Conservation (phyloP, 92 coral and sea anemone species). For the Umimayanthus kanabou region DNA sequence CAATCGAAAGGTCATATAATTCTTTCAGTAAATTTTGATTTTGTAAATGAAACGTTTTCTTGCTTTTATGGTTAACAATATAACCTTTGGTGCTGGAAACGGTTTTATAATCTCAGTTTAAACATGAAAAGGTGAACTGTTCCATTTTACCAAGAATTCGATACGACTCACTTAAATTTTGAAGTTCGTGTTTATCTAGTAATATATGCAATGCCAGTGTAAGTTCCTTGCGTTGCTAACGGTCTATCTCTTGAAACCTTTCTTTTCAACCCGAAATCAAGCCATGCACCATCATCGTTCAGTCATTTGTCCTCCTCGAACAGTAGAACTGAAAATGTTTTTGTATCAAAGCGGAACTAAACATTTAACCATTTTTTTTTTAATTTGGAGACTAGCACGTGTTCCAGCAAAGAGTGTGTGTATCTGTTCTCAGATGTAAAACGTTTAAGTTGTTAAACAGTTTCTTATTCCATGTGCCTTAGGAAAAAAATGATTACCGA, state of each 20-base stretch:
- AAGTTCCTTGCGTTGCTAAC: too few species aligned
- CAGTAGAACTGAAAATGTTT: neutral
- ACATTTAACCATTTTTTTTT: neutral
- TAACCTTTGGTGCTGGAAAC: neutral
- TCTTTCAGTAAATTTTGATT: neutral
- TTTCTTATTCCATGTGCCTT: neutral
- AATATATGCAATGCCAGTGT: too few species aligned
- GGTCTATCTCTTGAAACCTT: too few species aligned
- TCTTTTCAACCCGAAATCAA: too few species aligned
- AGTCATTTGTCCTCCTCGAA: too few species aligned
- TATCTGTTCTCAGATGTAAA: constrained; percentile 6
- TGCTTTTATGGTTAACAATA: neutral
- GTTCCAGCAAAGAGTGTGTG: neutral
- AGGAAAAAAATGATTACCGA: neutral
- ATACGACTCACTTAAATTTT: neutral
- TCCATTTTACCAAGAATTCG: neutral
- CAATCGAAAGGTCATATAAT: neutral
- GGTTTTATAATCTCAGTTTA: neutral
- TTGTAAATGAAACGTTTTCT: neutral
- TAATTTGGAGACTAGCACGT: neutral
- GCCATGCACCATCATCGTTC: too few species aligned
- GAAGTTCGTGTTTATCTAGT: too few species aligned
- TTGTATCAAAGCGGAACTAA: neutral
- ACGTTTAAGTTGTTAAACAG: neutral
- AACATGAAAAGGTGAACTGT: neutral